Percentiles rank a stretch among this genome's conserved stretches.
phyloP scores from a whole-genome alignment of 2,797 vertebrate species.

The Remorina albescens region DNA sequence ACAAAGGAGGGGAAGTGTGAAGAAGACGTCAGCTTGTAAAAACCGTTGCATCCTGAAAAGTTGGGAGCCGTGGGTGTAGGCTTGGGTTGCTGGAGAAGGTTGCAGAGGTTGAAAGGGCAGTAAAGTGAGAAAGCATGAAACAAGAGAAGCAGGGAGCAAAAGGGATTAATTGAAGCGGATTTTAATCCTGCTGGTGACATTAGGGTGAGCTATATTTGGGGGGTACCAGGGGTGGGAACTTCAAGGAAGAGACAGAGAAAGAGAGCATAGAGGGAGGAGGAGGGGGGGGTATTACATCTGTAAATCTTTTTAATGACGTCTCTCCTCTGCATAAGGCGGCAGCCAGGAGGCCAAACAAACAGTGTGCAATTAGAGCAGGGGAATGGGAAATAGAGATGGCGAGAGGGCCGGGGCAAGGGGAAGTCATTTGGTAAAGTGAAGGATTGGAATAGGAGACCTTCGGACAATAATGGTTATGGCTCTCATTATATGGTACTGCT shows the following conservation, averaged over 20 bases:
- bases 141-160: slow-evolving; percentile 48
- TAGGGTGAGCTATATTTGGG: slow-evolving; percentile 69
- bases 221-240: slow-evolving; percentile 47
- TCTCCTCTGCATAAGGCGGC: slow-evolving; percentile 74
- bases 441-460: slow-evolving; percentile 75
- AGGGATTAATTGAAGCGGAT: slow-evolving; percentile 70
- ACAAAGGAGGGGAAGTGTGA: slow-evolving; percentile 3
- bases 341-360: slow-evolving; percentile 82
- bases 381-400: slow-evolving; percentile 68
- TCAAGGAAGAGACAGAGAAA: neutral
- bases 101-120: slow-evolving; percentile 60
- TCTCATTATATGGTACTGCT: slow-evolving; percentile 72
- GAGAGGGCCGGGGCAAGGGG: slow-evolving; percentile 57
- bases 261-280: slow-evolving; percentile 5
- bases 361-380: slow-evolving; percentile 79
- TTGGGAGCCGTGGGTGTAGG: slow-evolving; percentile 12
- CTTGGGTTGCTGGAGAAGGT: slow-evolving; percentile 28
- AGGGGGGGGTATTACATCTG: slow-evolving; percentile 71
- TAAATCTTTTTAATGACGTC: slow-evolving; percentile 81
- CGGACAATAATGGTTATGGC: slow-evolving; percentile 75
- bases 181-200: slow-evolving; percentile 74
- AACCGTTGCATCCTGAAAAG: slow-evolving; percentile 45
- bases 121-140: slow-evolving; percentile 35
- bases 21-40: slow-evolving; percentile 24
- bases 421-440: slow-evolving; percentile 79